Percentiles rank a stretch among this genome's conserved stretches.
These are phyloP conservation scores for Thecophora atra DNA, from an alignment of 2,888 invertebrate genomes.

Conservation along the genomic window DNA sequence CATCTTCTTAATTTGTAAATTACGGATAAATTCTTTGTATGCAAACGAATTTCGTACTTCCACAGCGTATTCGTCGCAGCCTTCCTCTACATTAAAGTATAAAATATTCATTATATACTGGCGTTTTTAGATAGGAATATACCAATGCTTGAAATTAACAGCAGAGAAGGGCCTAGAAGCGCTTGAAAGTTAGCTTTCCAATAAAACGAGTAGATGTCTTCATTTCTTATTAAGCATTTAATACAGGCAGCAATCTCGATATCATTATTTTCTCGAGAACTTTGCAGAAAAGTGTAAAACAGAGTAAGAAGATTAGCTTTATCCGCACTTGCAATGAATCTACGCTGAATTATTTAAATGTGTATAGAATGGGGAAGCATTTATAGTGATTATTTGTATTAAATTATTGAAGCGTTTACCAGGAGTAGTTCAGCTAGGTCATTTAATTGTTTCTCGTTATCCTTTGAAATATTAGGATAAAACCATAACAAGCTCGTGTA, in stretches of 20 bases:
- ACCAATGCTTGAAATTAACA: conserved; percentile 57
- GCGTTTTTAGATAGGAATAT: conserved; percentile 22
- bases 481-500: conserved; percentile 54
- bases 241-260: conserved; percentile 59
- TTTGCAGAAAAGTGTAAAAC: conserved; percentile 58
- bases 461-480: conserved; percentile 54
- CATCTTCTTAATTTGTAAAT: conserved; percentile 50
- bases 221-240: conserved; percentile 53
- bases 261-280: conserved; percentile 49
- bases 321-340: conserved; percentile 54
- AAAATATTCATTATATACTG: not conserved
- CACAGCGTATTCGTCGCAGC: conserved; percentile 51
- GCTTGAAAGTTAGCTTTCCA: conserved; percentile 65
- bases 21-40: conserved; percentile 53
- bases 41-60: conserved; percentile 48
- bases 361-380: not conserved
- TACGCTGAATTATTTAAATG: conserved; percentile 49
- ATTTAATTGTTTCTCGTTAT: conserved; percentile 55
- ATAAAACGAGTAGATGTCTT: conserved; percentile 57
- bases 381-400: not conserved
- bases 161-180: conserved; percentile 53
- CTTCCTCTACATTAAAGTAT: conserved; percentile 45
- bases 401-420: conserved; percentile 47
- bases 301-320: conserved; percentile 60
- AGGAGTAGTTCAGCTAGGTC: conserved; percentile 55